Conservation (phyloP, 2,113 vertebrate genomes). For the Lagopus muta region DNA sequence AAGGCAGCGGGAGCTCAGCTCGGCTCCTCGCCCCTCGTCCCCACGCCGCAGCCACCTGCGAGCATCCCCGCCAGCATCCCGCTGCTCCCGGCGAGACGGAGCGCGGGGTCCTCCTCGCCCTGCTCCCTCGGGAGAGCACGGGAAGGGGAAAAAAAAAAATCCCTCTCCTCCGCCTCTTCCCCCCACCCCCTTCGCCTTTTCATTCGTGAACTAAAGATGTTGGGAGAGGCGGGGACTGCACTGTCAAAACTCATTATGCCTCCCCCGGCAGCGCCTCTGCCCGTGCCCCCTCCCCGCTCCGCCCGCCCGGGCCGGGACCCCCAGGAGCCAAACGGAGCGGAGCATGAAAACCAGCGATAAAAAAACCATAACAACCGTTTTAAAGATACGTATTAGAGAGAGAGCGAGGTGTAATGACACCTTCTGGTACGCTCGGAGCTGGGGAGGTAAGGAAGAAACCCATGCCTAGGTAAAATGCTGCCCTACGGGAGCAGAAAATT, state of each 20-base stretch:
- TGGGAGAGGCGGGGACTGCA: slow-evolving; percentile 7
- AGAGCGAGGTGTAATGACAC: no score
- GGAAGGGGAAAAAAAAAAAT: neutral
- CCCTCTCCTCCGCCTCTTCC: neutral
- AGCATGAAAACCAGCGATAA: neutral
- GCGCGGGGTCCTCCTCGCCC: neutral
- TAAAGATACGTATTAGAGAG: rapidly evolving
- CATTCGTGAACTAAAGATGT: neutral
- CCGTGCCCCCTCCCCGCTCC: neutral
- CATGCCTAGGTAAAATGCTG: neutral
- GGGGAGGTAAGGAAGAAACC: neutral
- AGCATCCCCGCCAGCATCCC: neutral
- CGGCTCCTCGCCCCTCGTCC: neutral
- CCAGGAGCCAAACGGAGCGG: neutral
- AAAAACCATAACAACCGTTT: neutral
- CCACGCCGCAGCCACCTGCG: neutral
- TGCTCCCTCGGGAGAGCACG: neutral
- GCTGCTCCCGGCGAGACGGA: neutral
- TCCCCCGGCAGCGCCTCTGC: neutral
- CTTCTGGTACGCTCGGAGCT: neutral
- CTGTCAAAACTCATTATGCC: neutral
- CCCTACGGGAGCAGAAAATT: neutral
- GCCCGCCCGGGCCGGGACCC: neutral
- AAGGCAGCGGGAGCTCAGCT: slow-evolving; percentile 38
- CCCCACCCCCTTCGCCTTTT: neutral